These are phyloP conservation scores for mouse (Mus musculus) DNA, from an alignment of 2,113 vertebrate genomes.

Conservation along the genomic window GRCm39 chr4:88318001-88318500, in stretches of 20 bases:
- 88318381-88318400: constrained; percentile 10
- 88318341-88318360: constrained; percentile 31
- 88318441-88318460: too few species aligned
- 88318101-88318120: background rate
- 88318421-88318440: background rate
- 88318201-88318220: background rate
- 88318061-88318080: background rate
- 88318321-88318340: constrained; percentile 17
- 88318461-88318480: too few species aligned
- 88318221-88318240: background rate
- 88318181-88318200: background rate
- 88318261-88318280: background rate
- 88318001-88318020: constrained; percentile 28
- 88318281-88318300: background rate
- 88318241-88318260: background rate
- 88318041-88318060: background rate
- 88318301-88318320: background rate
- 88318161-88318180: background rate
- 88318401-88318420: constrained; percentile 15
- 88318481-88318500: too few species aligned
- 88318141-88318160: too few species aligned
- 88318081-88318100: background rate
- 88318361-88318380: background rate
- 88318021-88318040: background rate
- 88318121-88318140: background rate